Conservation (phyloP, 2,113 vertebrate genomes). For the Aegypius monachus region DNA sequence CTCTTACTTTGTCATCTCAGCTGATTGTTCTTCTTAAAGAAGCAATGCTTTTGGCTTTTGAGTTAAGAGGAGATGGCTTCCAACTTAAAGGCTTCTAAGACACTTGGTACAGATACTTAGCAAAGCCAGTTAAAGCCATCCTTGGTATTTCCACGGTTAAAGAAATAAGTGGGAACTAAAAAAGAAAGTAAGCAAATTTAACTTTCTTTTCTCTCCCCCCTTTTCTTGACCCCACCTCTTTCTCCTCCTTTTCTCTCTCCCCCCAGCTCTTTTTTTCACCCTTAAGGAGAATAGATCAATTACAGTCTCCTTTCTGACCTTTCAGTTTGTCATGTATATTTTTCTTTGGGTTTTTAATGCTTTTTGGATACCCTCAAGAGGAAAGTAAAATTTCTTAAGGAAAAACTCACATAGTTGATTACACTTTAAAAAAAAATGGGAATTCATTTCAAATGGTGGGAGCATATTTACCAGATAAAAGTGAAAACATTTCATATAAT, state of each 20-base stretch:
- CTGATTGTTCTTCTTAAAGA: not conserved
- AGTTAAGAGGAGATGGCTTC: not conserved
- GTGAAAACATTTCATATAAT: not conserved
- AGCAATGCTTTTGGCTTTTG: not conserved
- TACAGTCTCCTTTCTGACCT: slow-evolving; percentile 26
- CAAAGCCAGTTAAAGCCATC: not conserved
- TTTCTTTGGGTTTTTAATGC: slow-evolving; percentile 11
- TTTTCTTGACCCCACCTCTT: not conserved
- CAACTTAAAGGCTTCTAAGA: not conserved
- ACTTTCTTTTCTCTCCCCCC: not conserved
- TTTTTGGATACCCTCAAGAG: slow-evolving; percentile 5
- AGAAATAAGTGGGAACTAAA: not conserved
- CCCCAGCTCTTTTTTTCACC: not conserved
- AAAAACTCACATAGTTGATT: not conserved
- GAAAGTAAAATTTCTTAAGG: not conserved
- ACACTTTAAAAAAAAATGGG: not conserved
- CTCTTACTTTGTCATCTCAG: not conserved
- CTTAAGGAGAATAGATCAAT: slow-evolving; percentile 19
- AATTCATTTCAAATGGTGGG: not conserved
- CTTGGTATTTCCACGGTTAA: not conserved
- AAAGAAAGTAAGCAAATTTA: not conserved
- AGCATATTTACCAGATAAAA: not conserved
- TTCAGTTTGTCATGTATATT: slow-evolving; percentile 21
- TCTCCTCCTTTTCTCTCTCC: not conserved
- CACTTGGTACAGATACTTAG: not conserved